Conservation (phyloP, 2,888 invertebrate species). For the Ophion ellenae region DNA sequence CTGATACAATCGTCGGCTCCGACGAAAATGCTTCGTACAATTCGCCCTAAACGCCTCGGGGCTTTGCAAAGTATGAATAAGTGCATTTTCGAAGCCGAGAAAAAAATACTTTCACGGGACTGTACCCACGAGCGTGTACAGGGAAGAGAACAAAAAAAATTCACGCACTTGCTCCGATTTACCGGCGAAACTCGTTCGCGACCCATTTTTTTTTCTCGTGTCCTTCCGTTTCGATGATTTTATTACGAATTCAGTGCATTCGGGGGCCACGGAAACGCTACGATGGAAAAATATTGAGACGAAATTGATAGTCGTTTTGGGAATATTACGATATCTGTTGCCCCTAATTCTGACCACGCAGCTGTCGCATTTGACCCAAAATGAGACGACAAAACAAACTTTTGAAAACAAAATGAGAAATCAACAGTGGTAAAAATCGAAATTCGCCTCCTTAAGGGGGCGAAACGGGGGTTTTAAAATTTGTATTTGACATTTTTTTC, state of each 20-base stretch:
- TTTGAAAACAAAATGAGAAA: no score
- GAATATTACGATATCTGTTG: no score
- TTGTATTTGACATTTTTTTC: no score
- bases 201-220: neutral
- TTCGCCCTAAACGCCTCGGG: neutral
- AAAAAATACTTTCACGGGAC: slow-evolving; percentile 46
- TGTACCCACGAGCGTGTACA: slow-evolving; percentile 39
- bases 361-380: no score
- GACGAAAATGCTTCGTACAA: neutral
- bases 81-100: neutral
- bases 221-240: neutral
- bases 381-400: no score
- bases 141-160: slow-evolving; percentile 31
- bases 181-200: slow-evolving; percentile 54
- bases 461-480: no score
- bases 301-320: neutral
- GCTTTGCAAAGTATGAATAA: neutral
- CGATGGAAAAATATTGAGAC: neutral
- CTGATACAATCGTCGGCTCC: neutral
- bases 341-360: no score
- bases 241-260: no score
- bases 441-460: no score
- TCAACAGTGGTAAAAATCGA: no score
- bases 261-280: neutral
- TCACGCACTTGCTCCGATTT: slow-evolving; percentile 18